phyloP scores from a whole-genome alignment of 2,797 vertebrate genomes.

The Serranus cabrilla region DNA sequence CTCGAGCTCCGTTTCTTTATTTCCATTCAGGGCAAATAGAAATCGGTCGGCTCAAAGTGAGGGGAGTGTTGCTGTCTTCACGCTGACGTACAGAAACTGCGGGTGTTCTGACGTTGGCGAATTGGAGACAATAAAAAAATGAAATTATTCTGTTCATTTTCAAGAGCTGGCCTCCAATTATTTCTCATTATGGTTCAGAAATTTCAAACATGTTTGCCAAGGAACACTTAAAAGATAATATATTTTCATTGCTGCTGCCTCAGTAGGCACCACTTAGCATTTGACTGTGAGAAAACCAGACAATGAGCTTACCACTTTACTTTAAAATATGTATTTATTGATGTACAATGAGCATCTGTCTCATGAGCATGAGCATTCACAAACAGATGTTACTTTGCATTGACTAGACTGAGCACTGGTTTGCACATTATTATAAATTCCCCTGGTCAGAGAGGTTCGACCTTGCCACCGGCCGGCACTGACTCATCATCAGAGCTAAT shows the following conservation, averaged over 20 bases:
- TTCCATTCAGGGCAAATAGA: conserved; percentile 23
- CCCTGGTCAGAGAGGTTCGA: conserved; percentile 37
- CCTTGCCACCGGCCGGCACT: conserved; percentile 43
- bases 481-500: conserved; percentile 59
- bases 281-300: neutral
- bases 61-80: neutral
- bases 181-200: conserved; percentile 17
- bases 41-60: conserved; percentile 4
- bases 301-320: neutral
- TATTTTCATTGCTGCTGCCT: conserved; percentile 22
- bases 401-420: conserved; percentile 26
- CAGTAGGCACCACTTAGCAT: conserved; percentile 12
- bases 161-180: conserved; percentile 16
- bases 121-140: neutral
- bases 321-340: conserved; percentile 3
- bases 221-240: conserved; percentile 6
- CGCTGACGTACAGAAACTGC: neutral
- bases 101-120: conserved; percentile 1
- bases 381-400: conserved; percentile 5
- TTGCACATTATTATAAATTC: conserved; percentile 42
- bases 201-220: neutral
- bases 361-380: neutral
- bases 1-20: conserved; percentile 20
- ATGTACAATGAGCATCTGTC: neutral
- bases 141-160: neutral